Percentiles rank a stretch among this genome's conserved stretches.
phyloP scores from a whole-genome alignment of 2,113 vertebrate genomes.

The Syngnathus scovelli region DNA sequence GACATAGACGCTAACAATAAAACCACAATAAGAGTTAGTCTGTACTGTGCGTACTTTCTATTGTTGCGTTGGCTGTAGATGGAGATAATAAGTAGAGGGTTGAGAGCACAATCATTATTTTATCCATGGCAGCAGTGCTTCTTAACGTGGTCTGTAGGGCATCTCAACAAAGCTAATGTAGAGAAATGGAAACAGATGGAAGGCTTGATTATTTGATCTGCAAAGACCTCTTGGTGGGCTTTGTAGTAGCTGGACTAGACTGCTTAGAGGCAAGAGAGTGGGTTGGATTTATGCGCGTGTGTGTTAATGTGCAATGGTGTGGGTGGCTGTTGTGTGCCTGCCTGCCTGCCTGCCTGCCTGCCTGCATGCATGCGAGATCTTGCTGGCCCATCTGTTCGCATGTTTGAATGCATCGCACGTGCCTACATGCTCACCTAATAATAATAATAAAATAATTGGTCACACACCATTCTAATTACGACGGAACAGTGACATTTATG shows the following conservation, averaged over 20 bases:
- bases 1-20: neutral
- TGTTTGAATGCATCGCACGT: slow-evolving; percentile 25
- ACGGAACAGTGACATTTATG: slow-evolving; percentile 27
- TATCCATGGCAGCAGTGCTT: slow-evolving; percentile 45
- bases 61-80: slow-evolving; percentile 42
- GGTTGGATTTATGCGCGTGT: slow-evolving; percentile 27
- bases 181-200: slow-evolving; percentile 64
- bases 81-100: slow-evolving; percentile 51
- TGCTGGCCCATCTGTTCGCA: slow-evolving; percentile 45
- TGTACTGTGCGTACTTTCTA: slow-evolving; percentile 29
- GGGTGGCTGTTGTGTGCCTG: slow-evolving; percentile 36
- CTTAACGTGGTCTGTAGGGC: slow-evolving; percentile 54
- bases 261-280: slow-evolving; percentile 50
- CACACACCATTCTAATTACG: slow-evolving; percentile 30
- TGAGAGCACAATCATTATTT: slow-evolving; percentile 62
- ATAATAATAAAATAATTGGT: slow-evolving; percentile 39
- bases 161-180: slow-evolving; percentile 50
- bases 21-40: slow-evolving; percentile 15
- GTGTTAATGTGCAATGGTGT: slow-evolving; percentile 28
- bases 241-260: slow-evolving; percentile 57
- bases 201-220: slow-evolving; percentile 66
- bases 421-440: slow-evolving; percentile 21
- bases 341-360: slow-evolving; percentile 12
- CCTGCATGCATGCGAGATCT: slow-evolving; percentile 8
- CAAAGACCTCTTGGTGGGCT: slow-evolving; percentile 60